Evolutionary conservation across 2,888 invertebrate genomes (phyloP).

Genomic region (Quadroppia sp.): DNA sequence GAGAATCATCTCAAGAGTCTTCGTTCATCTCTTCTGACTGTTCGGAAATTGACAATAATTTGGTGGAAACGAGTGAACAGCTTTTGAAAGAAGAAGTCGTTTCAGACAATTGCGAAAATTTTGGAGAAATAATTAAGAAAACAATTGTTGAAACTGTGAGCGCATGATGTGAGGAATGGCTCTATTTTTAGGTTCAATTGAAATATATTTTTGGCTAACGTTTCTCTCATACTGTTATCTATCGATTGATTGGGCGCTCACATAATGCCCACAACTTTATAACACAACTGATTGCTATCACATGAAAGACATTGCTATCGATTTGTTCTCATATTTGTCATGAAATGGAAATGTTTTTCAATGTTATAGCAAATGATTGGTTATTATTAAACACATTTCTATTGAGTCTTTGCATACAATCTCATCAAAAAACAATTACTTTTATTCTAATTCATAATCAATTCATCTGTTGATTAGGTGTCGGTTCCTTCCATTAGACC

Average conservation of each 20-base stretch:
- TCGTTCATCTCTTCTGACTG: slow-evolving; percentile 19
- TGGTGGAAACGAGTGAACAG: not conserved
- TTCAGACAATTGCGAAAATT: slow-evolving; percentile 73
- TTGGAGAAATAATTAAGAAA: slow-evolving; percentile 86
- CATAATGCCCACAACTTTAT: no score
- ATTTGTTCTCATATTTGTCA: no score
- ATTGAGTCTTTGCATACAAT: not conserved
- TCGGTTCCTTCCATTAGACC: slow-evolving; percentile 15
- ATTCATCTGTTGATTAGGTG: not conserved
- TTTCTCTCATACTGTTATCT: no score
- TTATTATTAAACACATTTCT: not conserved
- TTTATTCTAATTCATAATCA: not conserved
- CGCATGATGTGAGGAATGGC: slow-evolving; percentile 61
- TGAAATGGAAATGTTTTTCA: no score
- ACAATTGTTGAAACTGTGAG: slow-evolving; percentile 86
- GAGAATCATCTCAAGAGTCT: slow-evolving; percentile 12
- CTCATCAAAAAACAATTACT: not conserved
- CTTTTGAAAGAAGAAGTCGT: slow-evolving; percentile 52
- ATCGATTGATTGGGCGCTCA: no score
- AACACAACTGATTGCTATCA: no score
- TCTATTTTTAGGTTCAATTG: no score
- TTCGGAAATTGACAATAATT: slow-evolving; percentile 14
- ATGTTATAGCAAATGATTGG: not conserved
- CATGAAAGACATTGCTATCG: no score
- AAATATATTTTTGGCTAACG: no score